phyloP scores from a whole-genome alignment of 2,888 invertebrate genomes.

The Eristalis pertinax region DNA sequence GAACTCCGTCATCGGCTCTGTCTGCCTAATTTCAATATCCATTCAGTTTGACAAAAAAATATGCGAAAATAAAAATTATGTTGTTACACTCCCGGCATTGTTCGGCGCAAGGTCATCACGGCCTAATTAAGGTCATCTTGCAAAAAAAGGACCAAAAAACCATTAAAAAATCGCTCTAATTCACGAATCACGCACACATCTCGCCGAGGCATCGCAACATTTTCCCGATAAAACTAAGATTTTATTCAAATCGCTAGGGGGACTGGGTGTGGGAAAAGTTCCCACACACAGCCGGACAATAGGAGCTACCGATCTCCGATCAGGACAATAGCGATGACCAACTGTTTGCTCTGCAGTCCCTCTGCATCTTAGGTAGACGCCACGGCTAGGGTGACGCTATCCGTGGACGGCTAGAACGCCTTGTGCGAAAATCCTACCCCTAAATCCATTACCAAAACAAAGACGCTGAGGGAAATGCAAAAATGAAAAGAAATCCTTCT shows the following conservation, averaged over 20 bases:
- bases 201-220: slow-evolving; percentile 11
- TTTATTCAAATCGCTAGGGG: slow-evolving; percentile 49
- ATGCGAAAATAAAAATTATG: slow-evolving; percentile 60
- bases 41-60: slow-evolving; percentile 26
- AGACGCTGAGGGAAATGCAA: slow-evolving; percentile 58
- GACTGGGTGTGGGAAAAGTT: slow-evolving; percentile 34
- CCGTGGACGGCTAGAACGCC: slow-evolving; percentile 6
- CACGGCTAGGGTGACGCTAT: slow-evolving; percentile 26
- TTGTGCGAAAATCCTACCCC: slow-evolving; percentile 70
- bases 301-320: slow-evolving; percentile 55
- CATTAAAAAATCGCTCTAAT: slow-evolving; percentile 65
- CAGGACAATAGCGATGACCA: slow-evolving; percentile 52
- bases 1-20: slow-evolving; percentile 5
- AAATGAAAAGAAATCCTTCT: slow-evolving; percentile 49
- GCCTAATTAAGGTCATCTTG: slow-evolving; percentile 69
- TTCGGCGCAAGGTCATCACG: slow-evolving; percentile 59
- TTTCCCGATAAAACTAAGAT: slow-evolving; percentile 40
- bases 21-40: slow-evolving; percentile 46
- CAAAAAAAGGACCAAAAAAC: slow-evolving; percentile 43
- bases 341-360: slow-evolving; percentile 52
- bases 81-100: slow-evolving; percentile 60
- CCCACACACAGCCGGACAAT: slow-evolving; percentile 70
- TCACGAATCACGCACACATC: slow-evolving; percentile 29
- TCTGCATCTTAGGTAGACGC: slow-evolving; percentile 25
- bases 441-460: slow-evolving; percentile 68